Conservation (phyloP, 2,113 vertebrate species). For the Brienomyrus brachyistius region DNA sequence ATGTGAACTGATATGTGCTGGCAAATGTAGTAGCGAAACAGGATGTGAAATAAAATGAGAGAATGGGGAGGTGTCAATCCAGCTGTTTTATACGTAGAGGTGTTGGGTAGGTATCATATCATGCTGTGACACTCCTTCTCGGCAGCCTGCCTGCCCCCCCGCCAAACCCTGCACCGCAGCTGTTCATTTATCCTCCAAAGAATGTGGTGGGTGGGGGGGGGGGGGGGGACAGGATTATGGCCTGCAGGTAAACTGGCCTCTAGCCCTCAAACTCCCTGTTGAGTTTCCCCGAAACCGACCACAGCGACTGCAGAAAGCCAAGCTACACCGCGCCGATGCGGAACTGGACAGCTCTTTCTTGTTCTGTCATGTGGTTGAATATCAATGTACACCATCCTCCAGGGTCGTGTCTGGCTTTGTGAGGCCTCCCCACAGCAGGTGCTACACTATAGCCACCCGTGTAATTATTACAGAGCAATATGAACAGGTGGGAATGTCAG, state of each 20-base stretch:
- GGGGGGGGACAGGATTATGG: neutral
- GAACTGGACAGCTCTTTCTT: neutral
- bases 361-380: neutral
- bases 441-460: neutral
- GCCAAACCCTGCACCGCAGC: neutral
- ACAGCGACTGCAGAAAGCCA: neutral
- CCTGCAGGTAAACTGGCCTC: neutral
- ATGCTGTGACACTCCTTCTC: neutral
- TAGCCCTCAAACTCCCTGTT: neutral
- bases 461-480: neutral
- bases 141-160: neutral
- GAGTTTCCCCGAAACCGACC: neutral
- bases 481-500: neutral
- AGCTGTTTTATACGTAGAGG: slow-evolving; percentile 67
- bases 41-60: slow-evolving; percentile 48
- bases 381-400: neutral
- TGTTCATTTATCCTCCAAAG: neutral
- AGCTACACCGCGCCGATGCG: neutral
- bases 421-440: neutral
- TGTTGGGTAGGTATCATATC: slow-evolving; percentile 26
- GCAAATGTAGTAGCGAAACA: slow-evolving; percentile 50
- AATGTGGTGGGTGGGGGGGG: neutral
- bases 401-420: neutral
- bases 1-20: slow-evolving; percentile 55
- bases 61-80: slow-evolving; percentile 64